Percentiles rank a stretch among this genome's conserved stretches.
Conservation (phyloP, 2,797 vertebrate species). For the Gallinago stenura region DNA sequence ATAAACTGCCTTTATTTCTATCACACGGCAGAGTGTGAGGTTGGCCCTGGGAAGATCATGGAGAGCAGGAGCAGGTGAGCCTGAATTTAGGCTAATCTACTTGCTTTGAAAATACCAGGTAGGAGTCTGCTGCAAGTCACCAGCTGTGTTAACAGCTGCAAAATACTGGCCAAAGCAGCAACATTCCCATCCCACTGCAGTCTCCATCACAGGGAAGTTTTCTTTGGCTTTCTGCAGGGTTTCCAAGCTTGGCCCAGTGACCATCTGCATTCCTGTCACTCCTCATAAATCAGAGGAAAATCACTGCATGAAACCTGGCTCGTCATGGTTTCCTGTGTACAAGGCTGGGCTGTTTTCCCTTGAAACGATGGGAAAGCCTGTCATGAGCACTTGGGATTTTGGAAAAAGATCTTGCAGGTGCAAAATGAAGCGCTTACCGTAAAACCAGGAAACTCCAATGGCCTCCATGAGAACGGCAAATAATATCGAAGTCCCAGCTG, state of each 20-base stretch:
- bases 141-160: not conserved
- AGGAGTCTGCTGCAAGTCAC: not conserved
- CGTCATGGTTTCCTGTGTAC: not conserved
- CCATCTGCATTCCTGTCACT: not conserved
- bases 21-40: not conserved
- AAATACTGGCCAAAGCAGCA: not conserved
- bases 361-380: not conserved
- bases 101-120: not conserved
- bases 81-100: not conserved
- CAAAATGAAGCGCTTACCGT: slow-evolving; percentile 82
- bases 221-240: not conserved
- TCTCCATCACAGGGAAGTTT: not conserved
- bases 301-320: not conserved
- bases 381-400: not conserved
- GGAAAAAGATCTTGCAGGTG: not conserved
- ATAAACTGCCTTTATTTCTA: not conserved
- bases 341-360: not conserved
- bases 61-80: not conserved
- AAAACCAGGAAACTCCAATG: slow-evolving; percentile 99
- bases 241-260: not conserved
- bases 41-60: not conserved
- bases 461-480: slow-evolving; percentile 96
- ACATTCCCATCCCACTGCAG: not conserved
- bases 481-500: slow-evolving; percentile 95
- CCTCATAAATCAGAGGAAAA: not conserved